Percentiles rank a stretch among this genome's conserved stretches.
These are phyloP conservation scores for Cavia aperea DNA, from an alignment of 2,113 vertebrate species.

Conservation along the genomic window DNA sequence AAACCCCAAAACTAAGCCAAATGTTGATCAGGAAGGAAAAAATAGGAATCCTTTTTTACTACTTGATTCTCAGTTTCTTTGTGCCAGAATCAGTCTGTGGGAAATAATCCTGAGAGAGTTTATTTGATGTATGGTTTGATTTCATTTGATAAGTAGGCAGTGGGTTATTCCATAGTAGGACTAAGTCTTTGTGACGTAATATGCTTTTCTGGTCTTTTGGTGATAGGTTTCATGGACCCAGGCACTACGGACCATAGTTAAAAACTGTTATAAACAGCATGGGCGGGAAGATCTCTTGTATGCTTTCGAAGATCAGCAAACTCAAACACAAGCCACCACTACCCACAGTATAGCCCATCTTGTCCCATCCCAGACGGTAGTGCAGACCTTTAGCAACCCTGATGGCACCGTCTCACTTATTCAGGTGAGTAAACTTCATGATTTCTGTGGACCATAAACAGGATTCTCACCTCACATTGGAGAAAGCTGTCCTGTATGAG, in stretches of 20 bases:
- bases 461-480: not conserved
- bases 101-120: slow-evolving; percentile 6
- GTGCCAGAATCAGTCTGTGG: not conserved
- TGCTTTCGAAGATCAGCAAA: slow-evolving; percentile 94
- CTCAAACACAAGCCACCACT: slow-evolving; percentile 83
- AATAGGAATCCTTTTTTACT: not conserved
- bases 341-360: slow-evolving; percentile 94
- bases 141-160: slow-evolving; percentile 5
- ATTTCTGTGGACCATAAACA: not conserved
- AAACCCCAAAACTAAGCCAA: not conserved
- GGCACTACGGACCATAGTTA: slow-evolving; percentile 93
- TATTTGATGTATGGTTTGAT: not conserved
- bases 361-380: slow-evolving; percentile 95
- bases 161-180: not conserved
- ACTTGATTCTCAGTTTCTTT: not conserved
- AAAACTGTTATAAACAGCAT: slow-evolving; percentile 99
- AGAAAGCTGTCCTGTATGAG: not conserved
- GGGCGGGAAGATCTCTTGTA: slow-evolving; percentile 95
- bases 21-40: not conserved
- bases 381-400: slow-evolving; percentile 97
- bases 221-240: slow-evolving; percentile 97
- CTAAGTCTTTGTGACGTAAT: slow-evolving; percentile 1
- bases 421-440: slow-evolving; percentile 80
- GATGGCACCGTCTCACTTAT: slow-evolving; percentile 98
- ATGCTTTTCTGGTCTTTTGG: not conserved